Conservation (phyloP, 2,888 invertebrate genomes). For the Tolmerus cingulatus region DNA sequence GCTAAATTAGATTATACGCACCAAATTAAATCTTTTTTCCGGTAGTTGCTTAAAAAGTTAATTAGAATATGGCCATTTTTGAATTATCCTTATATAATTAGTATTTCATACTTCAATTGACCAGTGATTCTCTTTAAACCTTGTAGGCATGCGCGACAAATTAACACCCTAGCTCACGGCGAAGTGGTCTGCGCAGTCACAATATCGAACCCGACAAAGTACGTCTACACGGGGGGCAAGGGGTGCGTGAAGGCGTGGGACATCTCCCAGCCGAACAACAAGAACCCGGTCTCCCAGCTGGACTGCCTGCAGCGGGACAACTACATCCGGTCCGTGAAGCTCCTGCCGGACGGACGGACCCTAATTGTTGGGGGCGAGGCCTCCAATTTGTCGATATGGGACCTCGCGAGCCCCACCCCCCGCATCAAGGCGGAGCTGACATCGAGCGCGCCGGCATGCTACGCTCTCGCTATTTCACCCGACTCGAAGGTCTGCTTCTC, state of each 20-base stretch:
- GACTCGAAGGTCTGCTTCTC: slow-evolving; percentile 97
- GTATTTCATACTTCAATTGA: neutral
- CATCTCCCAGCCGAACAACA: slow-evolving; percentile 86
- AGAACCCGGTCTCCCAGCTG: slow-evolving; percentile 88
- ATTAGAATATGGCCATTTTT: neutral
- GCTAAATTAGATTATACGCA: too few species aligned
- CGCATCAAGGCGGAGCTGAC: slow-evolving; percentile 92
- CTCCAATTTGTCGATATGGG: slow-evolving; percentile 94
- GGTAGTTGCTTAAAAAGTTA: neutral
- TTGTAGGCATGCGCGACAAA: slow-evolving; percentile 83
- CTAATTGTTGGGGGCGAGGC: slow-evolving; percentile 97
- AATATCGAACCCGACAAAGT: slow-evolving; percentile 90
- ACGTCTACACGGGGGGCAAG: slow-evolving; percentile 95
- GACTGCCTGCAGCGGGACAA: slow-evolving; percentile 95
- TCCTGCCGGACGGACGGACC: slow-evolving; percentile 90
- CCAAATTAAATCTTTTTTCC: too few species aligned
- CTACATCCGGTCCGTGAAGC: slow-evolving; percentile 93
- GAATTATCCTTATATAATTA: neutral
- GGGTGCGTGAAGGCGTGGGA: slow-evolving; percentile 99
- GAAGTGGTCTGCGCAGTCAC: slow-evolving; percentile 98
- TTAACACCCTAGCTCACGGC: slow-evolving; percentile 91
- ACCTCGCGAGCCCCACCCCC: slow-evolving; percentile 89
- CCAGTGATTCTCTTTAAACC: neutral
- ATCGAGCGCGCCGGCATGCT: slow-evolving; percentile 94
- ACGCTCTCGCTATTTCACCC: slow-evolving; percentile 95